Conservation (phyloP, 2,888 invertebrate species). For the Erannis defoliaria region DNA sequence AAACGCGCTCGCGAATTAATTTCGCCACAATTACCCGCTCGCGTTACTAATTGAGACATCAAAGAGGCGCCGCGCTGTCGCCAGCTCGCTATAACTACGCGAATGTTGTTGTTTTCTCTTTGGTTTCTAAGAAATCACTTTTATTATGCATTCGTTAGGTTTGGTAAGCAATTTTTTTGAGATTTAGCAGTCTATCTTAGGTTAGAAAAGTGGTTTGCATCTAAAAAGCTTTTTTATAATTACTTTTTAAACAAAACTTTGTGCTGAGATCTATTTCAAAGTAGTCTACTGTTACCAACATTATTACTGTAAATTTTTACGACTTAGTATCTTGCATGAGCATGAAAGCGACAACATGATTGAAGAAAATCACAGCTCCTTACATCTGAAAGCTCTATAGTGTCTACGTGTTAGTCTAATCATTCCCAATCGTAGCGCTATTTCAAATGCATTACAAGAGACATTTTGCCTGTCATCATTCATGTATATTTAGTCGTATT, state of each 20-base stretch:
- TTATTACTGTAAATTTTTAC: not conserved
- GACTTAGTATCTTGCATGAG: not conserved
- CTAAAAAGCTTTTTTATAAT: too few species aligned
- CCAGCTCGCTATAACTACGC: constrained; percentile 50
- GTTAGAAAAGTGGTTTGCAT: too few species aligned
- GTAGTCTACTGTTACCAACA: too few species aligned
- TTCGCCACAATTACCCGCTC: constrained; percentile 83
- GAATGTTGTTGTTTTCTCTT: constrained; percentile 56
- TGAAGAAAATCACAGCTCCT: constrained; percentile 29
- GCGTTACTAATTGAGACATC: constrained; percentile 85
- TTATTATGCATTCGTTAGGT: not conserved
- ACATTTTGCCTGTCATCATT: constrained; percentile 51
- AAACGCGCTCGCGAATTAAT: constrained; percentile 75
- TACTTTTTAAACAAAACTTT: too few species aligned
- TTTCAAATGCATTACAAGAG: constrained; percentile 40
- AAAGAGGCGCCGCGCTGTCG: constrained; percentile 72
- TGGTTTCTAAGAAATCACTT: constrained; percentile 22
- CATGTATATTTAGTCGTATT: constrained; percentile 57
- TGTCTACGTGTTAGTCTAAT: constrained; percentile 28
- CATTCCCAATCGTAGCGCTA: constrained; percentile 18
- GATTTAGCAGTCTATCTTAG: too few species aligned
- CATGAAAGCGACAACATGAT: constrained; percentile 22
- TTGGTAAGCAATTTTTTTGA: not conserved
- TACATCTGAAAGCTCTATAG: constrained; percentile 17
- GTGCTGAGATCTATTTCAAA: too few species aligned